Conservation (phyloP, 2,113 vertebrate species). For the Brachyhypopomus occidentalis region DNA sequence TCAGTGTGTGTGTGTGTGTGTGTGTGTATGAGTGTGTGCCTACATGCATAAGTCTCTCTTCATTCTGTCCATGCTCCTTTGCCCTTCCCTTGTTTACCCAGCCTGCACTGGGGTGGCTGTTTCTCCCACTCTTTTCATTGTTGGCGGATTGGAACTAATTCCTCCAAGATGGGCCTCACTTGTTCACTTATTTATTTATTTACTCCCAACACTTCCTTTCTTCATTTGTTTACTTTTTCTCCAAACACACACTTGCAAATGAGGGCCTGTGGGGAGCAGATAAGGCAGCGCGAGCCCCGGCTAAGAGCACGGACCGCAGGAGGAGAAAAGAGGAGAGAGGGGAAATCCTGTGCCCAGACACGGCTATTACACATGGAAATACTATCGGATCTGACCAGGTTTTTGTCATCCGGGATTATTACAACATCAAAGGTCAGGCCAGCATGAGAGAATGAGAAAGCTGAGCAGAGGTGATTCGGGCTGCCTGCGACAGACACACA, state of each 20-base stretch:
- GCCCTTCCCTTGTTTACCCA: conserved; percentile 54
- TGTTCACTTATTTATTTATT: conserved; percentile 55
- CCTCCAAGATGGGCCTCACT: conserved; percentile 56
- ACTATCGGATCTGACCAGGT: conserved; percentile 59
- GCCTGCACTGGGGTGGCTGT: conserved; percentile 40
- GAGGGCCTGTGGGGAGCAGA: conserved; percentile 56
- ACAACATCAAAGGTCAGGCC: conserved; percentile 60
- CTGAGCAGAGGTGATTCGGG: conserved; percentile 40
- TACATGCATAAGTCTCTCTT: conserved; percentile 43
- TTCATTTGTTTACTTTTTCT: conserved; percentile 53
- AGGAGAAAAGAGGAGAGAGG: conserved; percentile 41
- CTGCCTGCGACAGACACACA: conserved; percentile 30
- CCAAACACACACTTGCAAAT: conserved; percentile 60
- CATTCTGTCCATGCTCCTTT: conserved; percentile 52
- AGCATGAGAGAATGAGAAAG: conserved; percentile 47
- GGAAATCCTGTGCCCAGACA: conserved; percentile 54
- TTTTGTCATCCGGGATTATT: conserved; percentile 60
- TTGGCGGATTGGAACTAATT: conserved; percentile 58
- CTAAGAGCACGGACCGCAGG: conserved; percentile 46
- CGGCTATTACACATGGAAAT: conserved; percentile 60
- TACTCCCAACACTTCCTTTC: conserved; percentile 49
- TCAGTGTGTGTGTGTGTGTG: conserved; percentile 21
- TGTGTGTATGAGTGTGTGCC: conserved; percentile 29
- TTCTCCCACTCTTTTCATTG: conserved; percentile 55
- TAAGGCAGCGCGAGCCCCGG: conserved; percentile 43